These are phyloP conservation scores for Eptatretus burgeri DNA, from an alignment of 2,113 vertebrate genomes.

Conservation along the genomic window DNA sequence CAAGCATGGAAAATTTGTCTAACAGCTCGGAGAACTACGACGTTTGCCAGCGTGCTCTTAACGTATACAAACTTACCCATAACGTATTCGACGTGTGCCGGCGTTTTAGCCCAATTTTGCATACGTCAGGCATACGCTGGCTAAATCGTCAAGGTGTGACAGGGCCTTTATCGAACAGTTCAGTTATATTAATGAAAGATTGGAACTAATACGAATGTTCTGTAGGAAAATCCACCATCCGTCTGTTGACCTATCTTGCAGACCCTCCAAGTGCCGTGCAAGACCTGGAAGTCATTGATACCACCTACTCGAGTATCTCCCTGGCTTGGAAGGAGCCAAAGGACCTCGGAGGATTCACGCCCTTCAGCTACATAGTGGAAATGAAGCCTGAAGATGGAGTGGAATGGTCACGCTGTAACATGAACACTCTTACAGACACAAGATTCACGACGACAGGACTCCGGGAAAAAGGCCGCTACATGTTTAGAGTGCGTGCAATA, in stretches of 20 bases:
- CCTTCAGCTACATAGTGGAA: constrained; percentile 19
- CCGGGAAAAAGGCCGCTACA: constrained; percentile 19
- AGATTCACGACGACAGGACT: constrained; percentile 17
- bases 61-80: too few relatives aligned
- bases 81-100: too few relatives aligned
- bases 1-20: too few relatives aligned
- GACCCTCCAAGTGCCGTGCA: constrained; percentile 20
- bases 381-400: constrained; percentile 15
- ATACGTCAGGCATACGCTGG: too few relatives aligned
- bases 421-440: constrained; percentile 16
- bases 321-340: constrained; percentile 18
- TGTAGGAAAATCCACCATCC: too few relatives aligned
- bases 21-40: too few relatives aligned
- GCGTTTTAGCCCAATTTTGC: too few relatives aligned
- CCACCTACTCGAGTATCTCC: constrained; percentile 19
- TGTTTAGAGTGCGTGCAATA: constrained; percentile 17
- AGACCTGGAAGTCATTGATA: constrained; percentile 16
- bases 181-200: too few relatives aligned
- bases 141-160: too few relatives aligned
- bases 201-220: too few relatives aligned
- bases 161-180: too few relatives aligned
- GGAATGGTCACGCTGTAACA: constrained; percentile 19
- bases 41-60: too few relatives aligned
- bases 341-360: constrained; percentile 12
- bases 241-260: constrained; percentile 7